phyloP scores from a whole-genome alignment of 2,797 vertebrate genomes.

The Molossus molossus region DNA sequence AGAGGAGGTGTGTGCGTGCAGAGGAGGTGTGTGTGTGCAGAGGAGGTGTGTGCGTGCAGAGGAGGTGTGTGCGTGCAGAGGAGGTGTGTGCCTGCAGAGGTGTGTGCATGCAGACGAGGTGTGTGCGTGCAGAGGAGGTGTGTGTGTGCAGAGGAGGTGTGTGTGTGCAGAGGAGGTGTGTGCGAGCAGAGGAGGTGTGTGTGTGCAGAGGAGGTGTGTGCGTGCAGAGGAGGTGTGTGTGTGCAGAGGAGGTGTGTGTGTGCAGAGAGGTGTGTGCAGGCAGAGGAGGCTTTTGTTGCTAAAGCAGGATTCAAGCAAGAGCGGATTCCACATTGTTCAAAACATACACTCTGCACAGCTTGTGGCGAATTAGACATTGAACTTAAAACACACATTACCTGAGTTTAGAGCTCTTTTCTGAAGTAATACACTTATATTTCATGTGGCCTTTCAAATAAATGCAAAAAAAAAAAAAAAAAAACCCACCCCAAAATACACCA shows the following conservation, averaged over 20 bases:
- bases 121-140: not conserved
- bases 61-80: not conserved
- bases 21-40: not conserved
- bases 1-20: not conserved
- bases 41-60: not conserved
- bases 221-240: not conserved
- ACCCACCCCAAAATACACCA: not conserved
- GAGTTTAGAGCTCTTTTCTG: slow-evolving; percentile 1
- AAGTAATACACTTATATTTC: not conserved
- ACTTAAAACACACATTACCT: not conserved
- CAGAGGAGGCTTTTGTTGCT: not conserved
- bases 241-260: not conserved
- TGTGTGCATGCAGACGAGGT: not conserved
- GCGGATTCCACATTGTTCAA: not conserved
- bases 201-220: not conserved
- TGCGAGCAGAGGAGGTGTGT: not conserved
- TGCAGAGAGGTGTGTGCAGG: not conserved
- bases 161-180: not conserved
- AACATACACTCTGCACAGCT: not conserved
- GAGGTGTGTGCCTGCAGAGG: not conserved
- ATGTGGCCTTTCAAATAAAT: slow-evolving; percentile 48
- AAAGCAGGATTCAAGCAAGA: not conserved
- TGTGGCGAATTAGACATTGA: slow-evolving; percentile 36
- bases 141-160: not conserved
- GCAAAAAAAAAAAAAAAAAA: not conserved